Evolutionary conservation across 2,888 invertebrate species (phyloP).

Genomic region (Blera fallax): DNA sequence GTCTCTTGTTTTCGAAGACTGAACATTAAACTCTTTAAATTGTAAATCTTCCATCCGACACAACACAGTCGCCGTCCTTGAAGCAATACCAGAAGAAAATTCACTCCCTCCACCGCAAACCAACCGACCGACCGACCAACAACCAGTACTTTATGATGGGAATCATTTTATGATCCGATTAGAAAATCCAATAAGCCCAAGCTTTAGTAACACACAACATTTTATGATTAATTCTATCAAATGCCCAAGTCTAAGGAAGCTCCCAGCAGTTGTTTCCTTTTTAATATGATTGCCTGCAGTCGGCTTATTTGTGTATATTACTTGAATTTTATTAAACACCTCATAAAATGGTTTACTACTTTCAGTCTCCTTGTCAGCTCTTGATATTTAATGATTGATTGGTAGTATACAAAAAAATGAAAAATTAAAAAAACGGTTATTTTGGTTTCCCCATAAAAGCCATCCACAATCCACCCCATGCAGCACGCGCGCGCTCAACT

Average conservation of each 20-base stretch:
- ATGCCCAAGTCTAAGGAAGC: neutral
- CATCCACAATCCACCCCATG: conserved; percentile 1
- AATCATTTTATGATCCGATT: conserved; percentile 68
- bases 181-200: conserved; percentile 62
- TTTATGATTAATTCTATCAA: conserved; percentile 62
- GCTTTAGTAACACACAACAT: conserved; percentile 55
- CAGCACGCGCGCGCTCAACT: conserved; percentile 1
- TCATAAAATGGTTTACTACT: conserved; percentile 40
- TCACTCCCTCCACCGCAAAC: neutral
- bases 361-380: neutral
- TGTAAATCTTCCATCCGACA: neutral
- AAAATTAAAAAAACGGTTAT: conserved; percentile 15
- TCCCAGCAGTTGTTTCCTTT: neutral
- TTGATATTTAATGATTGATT: conserved; percentile 36
- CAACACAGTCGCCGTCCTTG: neutral
- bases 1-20: neutral
- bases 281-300: conserved; percentile 23
- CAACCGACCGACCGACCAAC: conserved; percentile 4
- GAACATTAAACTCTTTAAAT: neutral
- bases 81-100: neutral
- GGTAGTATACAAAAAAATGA: neutral
- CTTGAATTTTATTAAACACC: conserved; percentile 51
- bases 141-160: conserved; percentile 40
- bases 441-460: conserved; percentile 5
- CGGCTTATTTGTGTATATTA: conserved; percentile 8